Evolutionary conservation across 2,888 invertebrate species (phyloP).

Genomic region (Lepidocyrtinus sp.): DNA sequence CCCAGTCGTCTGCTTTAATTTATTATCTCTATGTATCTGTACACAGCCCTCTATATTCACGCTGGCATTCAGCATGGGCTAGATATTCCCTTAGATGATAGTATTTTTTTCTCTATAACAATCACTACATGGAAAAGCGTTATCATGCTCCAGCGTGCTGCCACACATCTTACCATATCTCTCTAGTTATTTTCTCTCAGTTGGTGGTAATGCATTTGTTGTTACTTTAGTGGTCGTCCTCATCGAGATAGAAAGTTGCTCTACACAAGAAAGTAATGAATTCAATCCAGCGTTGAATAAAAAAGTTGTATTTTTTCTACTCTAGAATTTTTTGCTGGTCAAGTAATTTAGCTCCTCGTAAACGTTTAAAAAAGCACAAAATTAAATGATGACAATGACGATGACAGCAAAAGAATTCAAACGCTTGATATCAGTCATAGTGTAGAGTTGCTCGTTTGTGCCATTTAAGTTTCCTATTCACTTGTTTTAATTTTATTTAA

Average conservation of each 20-base stretch:
- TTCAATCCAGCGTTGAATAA: conserved; percentile 1
- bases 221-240: conserved; percentile 25
- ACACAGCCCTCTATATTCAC: neutral
- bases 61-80: neutral
- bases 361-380: neutral
- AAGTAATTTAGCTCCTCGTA: neutral
- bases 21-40: conserved; percentile 1
- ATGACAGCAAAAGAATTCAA: conserved; percentile 3
- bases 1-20: conserved; percentile 1
- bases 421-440: no score
- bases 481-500: conserved; percentile 17
- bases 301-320: conserved; percentile 6
- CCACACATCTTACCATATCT: neutral
- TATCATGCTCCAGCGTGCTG: neutral
- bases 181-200: conserved; percentile 37
- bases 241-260: conserved; percentile 24
- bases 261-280: neutral
- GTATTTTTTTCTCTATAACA: neutral
- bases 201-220: conserved; percentile 43
- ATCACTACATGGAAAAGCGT: neutral
- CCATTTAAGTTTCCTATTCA: neutral
- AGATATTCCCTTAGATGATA: neutral
- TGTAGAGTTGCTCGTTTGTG: neutral
- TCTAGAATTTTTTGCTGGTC: neutral
- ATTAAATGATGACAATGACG: conserved; percentile 8